A percentile compares a stretch with the other conserved stretches of the same genome.
These are phyloP conservation scores for Palythoa caribaeorum DNA, from an alignment of 92 coral and sea anemone species.

Conservation along the genomic window DNA sequence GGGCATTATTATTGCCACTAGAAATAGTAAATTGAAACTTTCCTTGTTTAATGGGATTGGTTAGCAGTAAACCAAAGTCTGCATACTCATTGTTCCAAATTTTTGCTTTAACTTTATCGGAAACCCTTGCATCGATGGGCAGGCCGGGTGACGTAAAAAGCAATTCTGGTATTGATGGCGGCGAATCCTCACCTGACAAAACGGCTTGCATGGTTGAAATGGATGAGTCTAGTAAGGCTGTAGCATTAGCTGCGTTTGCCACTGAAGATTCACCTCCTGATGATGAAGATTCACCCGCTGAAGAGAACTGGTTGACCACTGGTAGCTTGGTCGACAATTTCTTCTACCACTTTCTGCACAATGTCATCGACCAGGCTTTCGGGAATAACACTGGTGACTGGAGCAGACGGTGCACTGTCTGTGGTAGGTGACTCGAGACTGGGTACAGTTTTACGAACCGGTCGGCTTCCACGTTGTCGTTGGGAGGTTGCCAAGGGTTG, in stretches of 20 bases:
- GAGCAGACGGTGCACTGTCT: background rate
- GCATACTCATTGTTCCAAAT: conserved; percentile 64
- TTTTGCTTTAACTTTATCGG: conserved; percentile 57
- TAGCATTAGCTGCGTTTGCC: no score
- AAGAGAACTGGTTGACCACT: background rate
- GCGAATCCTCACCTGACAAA: conserved; percentile 6
- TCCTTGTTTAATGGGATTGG: background rate
- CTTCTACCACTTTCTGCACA: background rate
- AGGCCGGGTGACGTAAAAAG: conserved; percentile 27
- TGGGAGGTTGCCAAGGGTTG: background rate
- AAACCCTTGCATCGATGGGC: conserved; percentile 61
- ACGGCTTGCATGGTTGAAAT: background rate
- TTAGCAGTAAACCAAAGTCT: conserved; percentile 45
- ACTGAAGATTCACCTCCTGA: no score
- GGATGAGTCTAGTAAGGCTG: background rate
- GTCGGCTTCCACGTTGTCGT: background rate
- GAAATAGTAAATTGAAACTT: conserved; percentile 16
- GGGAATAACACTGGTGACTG: background rate
- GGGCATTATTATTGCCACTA: background rate
- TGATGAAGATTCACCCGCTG: background rate
- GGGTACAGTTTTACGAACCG: background rate
- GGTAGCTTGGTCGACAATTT: background rate
- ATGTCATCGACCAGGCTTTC: background rate
- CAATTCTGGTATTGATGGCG: background rate
- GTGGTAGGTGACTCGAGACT: background rate